Conservation (phyloP, 2,888 invertebrate species). For the Hipparchia semele region DNA sequence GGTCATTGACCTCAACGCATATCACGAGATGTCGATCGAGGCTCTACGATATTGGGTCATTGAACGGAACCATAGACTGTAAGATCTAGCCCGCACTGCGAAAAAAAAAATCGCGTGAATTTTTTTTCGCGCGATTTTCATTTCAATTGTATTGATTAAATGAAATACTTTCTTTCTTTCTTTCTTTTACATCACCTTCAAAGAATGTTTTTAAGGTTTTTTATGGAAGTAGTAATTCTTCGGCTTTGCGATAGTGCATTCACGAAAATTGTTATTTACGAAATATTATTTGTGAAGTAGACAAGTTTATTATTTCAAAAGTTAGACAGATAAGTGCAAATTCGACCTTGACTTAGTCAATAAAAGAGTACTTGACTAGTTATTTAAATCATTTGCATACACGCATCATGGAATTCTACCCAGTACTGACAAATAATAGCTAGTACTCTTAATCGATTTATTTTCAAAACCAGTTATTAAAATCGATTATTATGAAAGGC, state of each 20-base stretch:
- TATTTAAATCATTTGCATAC: neutral
- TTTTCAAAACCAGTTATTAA: constrained; percentile 36
- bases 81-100: no score
- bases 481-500: constrained; percentile 34
- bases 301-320: no score
- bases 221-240: no score
- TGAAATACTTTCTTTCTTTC: no score
- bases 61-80: neutral
- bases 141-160: no score
- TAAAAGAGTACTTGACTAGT: neutral
- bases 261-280: no score
- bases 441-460: constrained; percentile 2
- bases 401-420: constrained; percentile 20
- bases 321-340: no score
- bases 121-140: no score
- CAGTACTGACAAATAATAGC: constrained; percentile 6
- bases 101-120: neutral
- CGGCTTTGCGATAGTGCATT: no score
- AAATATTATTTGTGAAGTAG: no score
- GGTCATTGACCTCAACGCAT: constrained; percentile 1
- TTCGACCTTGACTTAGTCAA: neutral
- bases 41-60: neutral
- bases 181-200: no score
- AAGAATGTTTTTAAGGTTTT: no score
- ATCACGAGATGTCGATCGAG: neutral